phyloP scores from a whole-genome alignment of 2,888 invertebrate species.

The Caenorhabditis angaria region DNA sequence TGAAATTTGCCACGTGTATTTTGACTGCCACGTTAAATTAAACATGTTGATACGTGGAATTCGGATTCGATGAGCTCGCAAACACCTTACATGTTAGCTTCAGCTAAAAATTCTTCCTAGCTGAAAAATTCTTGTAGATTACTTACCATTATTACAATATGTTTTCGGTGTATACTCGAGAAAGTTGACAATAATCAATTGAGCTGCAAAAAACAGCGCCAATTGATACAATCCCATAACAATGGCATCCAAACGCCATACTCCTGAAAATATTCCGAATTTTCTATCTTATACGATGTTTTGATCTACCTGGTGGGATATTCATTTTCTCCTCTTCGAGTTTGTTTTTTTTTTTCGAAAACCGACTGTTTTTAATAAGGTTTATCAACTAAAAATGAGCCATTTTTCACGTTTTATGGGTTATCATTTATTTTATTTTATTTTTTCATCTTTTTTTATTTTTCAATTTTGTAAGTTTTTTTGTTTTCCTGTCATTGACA shows the following conservation, averaged over 20 bases:
- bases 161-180: conserved; percentile 41
- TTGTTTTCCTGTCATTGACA: neutral
- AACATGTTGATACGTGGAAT: no score
- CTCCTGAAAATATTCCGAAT: conserved; percentile 7
- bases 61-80: no score
- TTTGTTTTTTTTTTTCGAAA: no score
- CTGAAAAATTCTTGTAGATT: no score
- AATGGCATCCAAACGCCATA: conserved; percentile 31
- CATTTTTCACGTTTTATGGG: no score
- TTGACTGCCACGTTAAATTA: no score
- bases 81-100: no score
- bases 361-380: neutral
- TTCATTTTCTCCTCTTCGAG: no score
- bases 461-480: neutral
- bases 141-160: conserved; percentile 22
- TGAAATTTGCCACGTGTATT: no score
- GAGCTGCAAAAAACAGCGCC: conserved; percentile 37
- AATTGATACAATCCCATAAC: conserved; percentile 32
- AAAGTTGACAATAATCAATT: conserved; percentile 33
- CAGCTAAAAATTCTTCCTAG: no score
- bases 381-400: neutral
- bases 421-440: no score
- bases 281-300: no score
- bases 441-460: neutral
- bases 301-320: neutral